Conservation (phyloP, 2,113 vertebrate genomes). For the Indicator indicator region DNA sequence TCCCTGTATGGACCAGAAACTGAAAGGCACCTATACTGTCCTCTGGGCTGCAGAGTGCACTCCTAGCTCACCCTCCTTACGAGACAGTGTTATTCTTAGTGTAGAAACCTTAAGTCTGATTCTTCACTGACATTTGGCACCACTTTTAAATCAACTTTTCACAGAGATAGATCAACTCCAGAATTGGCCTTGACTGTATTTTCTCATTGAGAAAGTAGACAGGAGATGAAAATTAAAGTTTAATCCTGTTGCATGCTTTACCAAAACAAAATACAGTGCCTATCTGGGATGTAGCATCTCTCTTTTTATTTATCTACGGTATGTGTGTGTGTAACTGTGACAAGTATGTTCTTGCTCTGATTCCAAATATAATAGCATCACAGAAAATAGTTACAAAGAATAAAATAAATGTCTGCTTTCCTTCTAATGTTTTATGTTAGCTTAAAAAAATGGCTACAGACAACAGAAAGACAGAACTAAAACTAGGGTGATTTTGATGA, state of each 20-base stretch:
- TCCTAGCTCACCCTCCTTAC: background rate
- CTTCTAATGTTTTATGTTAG: background rate
- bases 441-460: background rate
- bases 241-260: background rate
- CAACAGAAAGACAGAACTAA: background rate
- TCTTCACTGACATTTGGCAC: conserved; percentile 15
- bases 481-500: background rate
- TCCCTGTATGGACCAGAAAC: background rate
- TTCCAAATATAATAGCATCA: background rate
- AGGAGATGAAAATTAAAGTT: conserved; percentile 29
- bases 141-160: conserved; percentile 45
- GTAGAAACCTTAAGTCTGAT: background rate
- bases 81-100: background rate
- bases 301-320: background rate
- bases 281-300: conserved; percentile 16
- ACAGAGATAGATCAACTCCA: background rate
- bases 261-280: background rate
- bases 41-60: conserved; percentile 41
- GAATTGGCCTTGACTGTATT: conserved; percentile 15
- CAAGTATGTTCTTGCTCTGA: conserved; percentile 16
- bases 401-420: background rate
- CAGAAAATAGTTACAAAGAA: background rate
- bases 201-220: conserved; percentile 29
- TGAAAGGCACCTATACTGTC: background rate
- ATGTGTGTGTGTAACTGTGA: background rate